Evolutionary conservation across 2,113 vertebrate genomes (phyloP), one percentile per base, ranked within the genome.

Genomic region (Junco hyemalis): DNA sequence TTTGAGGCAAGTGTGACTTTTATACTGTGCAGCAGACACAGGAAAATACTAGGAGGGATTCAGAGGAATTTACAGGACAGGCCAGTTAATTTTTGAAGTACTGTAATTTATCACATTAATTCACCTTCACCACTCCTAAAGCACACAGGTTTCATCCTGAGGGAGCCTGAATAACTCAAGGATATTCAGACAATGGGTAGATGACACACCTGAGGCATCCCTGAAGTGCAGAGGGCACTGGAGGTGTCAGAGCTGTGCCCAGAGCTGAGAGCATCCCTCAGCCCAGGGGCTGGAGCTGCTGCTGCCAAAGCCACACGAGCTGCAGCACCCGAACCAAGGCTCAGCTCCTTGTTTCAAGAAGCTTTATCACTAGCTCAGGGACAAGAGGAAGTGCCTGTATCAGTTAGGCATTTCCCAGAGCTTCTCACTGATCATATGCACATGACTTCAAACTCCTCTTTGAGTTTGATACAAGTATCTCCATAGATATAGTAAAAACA

Each of bases 21-120:
- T 44, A 11, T 0, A 65, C 16, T 8, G 31, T 5, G 26, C n/a
- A 66, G 35, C 16, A 53, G 48, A 65, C 1, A 16, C 3, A 0
- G 18, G 33, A 73, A 72, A 11, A 86, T 26, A 69, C 29, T 24
- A 66, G 44, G 26, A 95, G 16, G 21, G 29, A 38, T 66, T 81
- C 17, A 25, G 80, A 91, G 81, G 61, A 81, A 57, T 50, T 92
- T 51, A 50, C n/a, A 29, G 42, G 69, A 22, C 29, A 80, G 86
- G 31, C 22, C 29, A 51, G 42, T 51, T 77, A 72, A 77, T 57
- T 56, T 78, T n/a, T 92, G 33, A 95, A 95, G 23, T n/a, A 38
- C 42, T 77, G 38, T 26, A 90, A 48, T 53, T 90, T 63, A 73
- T 35, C 33, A 82, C 31, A 53, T 29, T 29, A 14, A 66, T 69